Percentiles rank a stretch among this genome's conserved stretches.
These are phyloP conservation scores for Psilopsiagon aurifrons DNA, from an alignment of 2,113 vertebrate genomes.

Conservation along the genomic window DNA sequence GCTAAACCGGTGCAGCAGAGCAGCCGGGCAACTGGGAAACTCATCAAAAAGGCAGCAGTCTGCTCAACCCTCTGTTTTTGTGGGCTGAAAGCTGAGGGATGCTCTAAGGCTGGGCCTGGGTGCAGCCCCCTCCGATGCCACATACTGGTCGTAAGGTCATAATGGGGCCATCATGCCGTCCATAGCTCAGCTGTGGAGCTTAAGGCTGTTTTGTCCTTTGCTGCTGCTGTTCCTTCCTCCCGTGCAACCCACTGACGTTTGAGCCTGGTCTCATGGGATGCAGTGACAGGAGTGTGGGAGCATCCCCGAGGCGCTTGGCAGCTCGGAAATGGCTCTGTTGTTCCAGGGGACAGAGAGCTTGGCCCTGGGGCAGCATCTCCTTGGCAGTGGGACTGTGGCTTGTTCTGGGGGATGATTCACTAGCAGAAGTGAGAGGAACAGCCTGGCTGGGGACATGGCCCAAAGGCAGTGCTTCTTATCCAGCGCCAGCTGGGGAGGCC, in stretches of 20 bases:
- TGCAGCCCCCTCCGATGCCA: not conserved
- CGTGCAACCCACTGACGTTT: not conserved
- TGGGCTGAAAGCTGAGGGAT: not conserved
- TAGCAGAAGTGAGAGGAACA: not conserved
- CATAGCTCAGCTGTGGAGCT: not conserved
- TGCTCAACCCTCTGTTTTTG: not conserved
- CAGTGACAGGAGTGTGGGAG: not conserved
- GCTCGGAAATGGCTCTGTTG: not conserved
- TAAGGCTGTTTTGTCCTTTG: not conserved
- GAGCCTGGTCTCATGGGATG: not conserved
- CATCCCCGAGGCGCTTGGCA: not conserved
- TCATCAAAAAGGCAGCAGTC: not conserved
- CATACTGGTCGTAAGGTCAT: not conserved
- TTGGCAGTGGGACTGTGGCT: slow-evolving; percentile 26
- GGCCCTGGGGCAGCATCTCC: not conserved
- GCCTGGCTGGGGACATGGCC: not conserved
- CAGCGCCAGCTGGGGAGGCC: not conserved
- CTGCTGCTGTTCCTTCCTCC: not conserved
- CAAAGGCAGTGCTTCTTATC: not conserved
- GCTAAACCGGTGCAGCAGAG: not conserved
- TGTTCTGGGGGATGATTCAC: not conserved
- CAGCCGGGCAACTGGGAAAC: slow-evolving; percentile 20
- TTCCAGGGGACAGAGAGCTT: not conserved
- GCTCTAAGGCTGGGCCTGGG: not conserved
- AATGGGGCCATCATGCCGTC: fast-evolving